Evolutionary conservation across 2,888 invertebrate species (phyloP).

Genomic region (Cantharis nigra): DNA sequence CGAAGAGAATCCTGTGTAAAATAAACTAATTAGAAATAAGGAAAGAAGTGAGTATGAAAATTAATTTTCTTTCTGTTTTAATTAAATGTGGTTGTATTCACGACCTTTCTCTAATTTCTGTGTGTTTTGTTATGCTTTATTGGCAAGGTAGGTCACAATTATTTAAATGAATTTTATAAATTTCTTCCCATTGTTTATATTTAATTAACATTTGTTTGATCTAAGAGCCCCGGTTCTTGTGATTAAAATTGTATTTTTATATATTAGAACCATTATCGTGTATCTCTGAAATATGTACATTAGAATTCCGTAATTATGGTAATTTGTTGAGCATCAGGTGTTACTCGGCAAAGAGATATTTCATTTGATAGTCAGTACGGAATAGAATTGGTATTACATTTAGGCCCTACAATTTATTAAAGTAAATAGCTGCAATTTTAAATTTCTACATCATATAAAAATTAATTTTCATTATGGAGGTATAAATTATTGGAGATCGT

Average conservation of each 20-base stretch:
- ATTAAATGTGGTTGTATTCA: background rate
- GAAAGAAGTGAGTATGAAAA: background rate
- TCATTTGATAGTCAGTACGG: conserved; percentile 10
- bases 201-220: background rate
- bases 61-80: background rate
- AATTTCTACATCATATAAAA: background rate
- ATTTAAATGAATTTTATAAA: background rate
- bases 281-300: background rate
- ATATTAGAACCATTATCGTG: background rate
- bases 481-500: background rate
- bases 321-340: conserved; percentile 23
- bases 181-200: background rate
- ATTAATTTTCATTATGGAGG: background rate
- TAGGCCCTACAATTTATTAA: conserved; percentile 16
- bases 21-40: background rate
- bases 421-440: background rate
- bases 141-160: background rate
- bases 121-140: background rate
- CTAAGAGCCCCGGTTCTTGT: background rate
- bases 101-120: background rate
- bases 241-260: background rate
- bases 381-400: conserved; percentile 18
- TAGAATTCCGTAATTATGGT: conserved; percentile 11
- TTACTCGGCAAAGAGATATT: conserved; percentile 16
- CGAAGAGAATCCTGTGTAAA: background rate